Base-by-base conservation (phyloP, 2,888 invertebrate species). In the Ferdinandea cuprea region DNA sequence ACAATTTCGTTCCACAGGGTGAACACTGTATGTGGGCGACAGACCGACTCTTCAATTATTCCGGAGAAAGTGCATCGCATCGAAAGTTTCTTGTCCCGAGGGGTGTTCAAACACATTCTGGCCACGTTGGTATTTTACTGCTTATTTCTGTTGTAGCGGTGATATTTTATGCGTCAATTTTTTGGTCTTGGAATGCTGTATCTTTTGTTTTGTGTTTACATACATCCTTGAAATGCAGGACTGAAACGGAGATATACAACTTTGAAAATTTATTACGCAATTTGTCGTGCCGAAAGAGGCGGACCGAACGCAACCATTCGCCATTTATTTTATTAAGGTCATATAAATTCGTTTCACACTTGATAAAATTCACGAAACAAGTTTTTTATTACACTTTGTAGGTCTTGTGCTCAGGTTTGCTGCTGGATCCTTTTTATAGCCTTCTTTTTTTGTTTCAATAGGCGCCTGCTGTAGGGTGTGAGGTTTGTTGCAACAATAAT, bases 321-420 rank as follows among this genome's bases (percentile, higher is more conserved):
- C 40, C n/a, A 21, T 80, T 69, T 44, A 54, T 71, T 59, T 71
- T 54, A 77, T 69, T 65, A 54, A 71, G 80, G 76, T 77, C 77
- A 52, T 59, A 76, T 46, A 59, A 71, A 54, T 59, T 63, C 25
- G 61, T 63, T 80, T 74, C 65, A 66, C 74, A 66, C 74, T 74
- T 65, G 65, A 58, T 74, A 50, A 58, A 58, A 40, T 42, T 74
- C 44, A 19, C 35, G 28, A 28, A 73, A 54, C 11, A 71, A 40
- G 17, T 44, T 54, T 65, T 9, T 59, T n/a, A 25, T 32, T 46
- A 13, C 30, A 11, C 6, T 50, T 50, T 50, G 35, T 42, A 2
- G n/a, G n/a, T n/a, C n/a, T n/a, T n/a, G n/a, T n/a, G n/a, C 17
- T 54, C 3, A 9, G 44, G n/a, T 72, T 58, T 78, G 66, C 65